phyloP scores from a whole-genome alignment of 2,797 vertebrate genomes.

The Danio albolineatus region DNA sequence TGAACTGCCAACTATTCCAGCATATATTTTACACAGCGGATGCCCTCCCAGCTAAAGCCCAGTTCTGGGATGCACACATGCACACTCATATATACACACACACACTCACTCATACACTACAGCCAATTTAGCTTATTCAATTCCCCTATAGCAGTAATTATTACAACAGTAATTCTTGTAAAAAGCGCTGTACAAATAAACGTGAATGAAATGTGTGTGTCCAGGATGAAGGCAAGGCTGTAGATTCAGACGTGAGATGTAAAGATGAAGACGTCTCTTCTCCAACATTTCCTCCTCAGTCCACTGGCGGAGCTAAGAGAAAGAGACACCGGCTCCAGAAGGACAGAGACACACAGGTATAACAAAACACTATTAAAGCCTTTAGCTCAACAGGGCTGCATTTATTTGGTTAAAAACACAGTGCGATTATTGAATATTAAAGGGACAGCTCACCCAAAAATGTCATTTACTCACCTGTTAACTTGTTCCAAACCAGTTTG shows the following conservation, averaged over 20 bases:
- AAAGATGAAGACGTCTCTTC: slow-evolving; percentile 73
- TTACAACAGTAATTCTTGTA: too few species aligned
- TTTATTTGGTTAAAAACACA: neutral
- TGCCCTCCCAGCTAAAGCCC: too few species aligned
- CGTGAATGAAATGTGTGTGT: neutral
- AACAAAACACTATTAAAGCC: neutral
- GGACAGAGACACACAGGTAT: slow-evolving; percentile 78
- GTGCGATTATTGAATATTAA: neutral
- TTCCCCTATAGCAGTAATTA: too few species aligned
- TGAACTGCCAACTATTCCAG: too few species aligned
- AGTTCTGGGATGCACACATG: too few species aligned
- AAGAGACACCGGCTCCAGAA: slow-evolving; percentile 76
- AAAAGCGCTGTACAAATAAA: neutral
- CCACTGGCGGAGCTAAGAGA: slow-evolving; percentile 73
- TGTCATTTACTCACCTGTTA: too few species aligned
- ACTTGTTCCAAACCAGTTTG: too few species aligned
- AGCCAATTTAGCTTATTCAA: too few species aligned
- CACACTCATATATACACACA: too few species aligned
- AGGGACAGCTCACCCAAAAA: too few species aligned
- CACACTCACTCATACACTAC: too few species aligned
- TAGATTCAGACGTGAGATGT: slow-evolving; percentile 70
- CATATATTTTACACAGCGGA: too few species aligned
- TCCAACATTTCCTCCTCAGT: slow-evolving; percentile 65
- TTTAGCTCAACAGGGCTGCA: neutral
- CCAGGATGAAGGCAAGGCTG: slow-evolving; percentile 76